These are phyloP conservation scores for Otis tarda DNA, from an alignment of 2,113 vertebrate species.

Conservation along the genomic window DNA sequence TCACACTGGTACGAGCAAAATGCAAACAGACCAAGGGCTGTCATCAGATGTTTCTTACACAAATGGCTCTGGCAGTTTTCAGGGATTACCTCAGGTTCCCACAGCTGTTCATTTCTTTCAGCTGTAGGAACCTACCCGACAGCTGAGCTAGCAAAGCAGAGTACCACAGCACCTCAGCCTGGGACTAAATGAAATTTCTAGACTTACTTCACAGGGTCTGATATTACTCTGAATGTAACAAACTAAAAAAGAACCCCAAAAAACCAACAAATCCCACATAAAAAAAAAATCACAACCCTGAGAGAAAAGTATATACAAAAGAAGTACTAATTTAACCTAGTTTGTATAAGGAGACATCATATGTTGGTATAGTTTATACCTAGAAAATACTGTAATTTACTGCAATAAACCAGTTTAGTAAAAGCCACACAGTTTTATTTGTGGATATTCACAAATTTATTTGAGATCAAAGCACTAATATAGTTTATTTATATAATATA, in stretches of 20 bases:
- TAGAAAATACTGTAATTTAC: background rate
- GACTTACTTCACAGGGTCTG: background rate
- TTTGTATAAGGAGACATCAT: background rate
- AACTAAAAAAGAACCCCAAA: background rate
- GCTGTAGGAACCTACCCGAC: background rate
- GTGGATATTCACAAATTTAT: background rate
- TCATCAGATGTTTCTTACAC: background rate
- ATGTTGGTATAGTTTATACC: background rate
- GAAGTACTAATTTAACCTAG: background rate
- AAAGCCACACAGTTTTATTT: background rate
- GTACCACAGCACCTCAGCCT: background rate
- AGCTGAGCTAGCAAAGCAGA: background rate
- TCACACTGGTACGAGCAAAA: background rate
- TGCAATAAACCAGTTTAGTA: background rate
- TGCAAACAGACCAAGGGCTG: background rate
- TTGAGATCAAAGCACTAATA: background rate
- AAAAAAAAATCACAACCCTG: background rate
- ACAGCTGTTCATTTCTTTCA: background rate
- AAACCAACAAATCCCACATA: background rate
- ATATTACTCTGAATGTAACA: background rate
- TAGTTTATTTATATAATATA: background rate
- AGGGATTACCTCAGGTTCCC: background rate
- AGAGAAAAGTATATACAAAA: background rate
- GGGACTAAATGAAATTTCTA: background rate
- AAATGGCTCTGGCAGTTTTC: background rate